Evolutionary conservation across 92 coral and sea anemone species (phyloP).

Genomic region (Blastomussa wellsi): DNA sequence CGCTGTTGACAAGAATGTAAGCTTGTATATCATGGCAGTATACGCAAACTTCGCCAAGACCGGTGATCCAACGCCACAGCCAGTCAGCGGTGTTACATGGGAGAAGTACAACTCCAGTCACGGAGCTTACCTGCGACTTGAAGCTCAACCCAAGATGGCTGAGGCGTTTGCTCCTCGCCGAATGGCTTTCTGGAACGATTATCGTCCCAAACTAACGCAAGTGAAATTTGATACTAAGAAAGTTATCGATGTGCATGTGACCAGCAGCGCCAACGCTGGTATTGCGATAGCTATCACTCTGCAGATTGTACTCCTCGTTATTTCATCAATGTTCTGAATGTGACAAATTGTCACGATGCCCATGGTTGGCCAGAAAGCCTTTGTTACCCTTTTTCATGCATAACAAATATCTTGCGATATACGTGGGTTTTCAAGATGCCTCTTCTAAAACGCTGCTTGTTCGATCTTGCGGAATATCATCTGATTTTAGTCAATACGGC

Average conservation of each 20-base stretch:
- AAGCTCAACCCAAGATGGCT: constrained; percentile 61
- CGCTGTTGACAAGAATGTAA: constrained; percentile 51
- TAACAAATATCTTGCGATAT: too few relatives aligned
- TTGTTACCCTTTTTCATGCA: too few relatives aligned
- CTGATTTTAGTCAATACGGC: too few relatives aligned
- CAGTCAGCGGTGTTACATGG: constrained; percentile 60
- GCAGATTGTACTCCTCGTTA: background rate
- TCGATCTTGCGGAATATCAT: too few relatives aligned
- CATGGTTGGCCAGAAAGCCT: too few relatives aligned
- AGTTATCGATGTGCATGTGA: too few relatives aligned
- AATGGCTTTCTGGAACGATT: constrained; percentile 84
- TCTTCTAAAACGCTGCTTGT: too few relatives aligned
- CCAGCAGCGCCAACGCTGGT: background rate
- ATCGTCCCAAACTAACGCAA: constrained; percentile 61
- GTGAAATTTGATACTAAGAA: constrained; percentile 15
- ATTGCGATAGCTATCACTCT: background rate
- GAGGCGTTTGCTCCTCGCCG: constrained; percentile 58
- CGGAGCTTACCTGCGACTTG: constrained; percentile 59
- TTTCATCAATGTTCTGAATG: constrained; percentile 1
- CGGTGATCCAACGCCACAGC: constrained; percentile 55
- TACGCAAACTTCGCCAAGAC: constrained; percentile 56
- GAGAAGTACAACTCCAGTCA: constrained; percentile 50
- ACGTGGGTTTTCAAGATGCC: too few relatives aligned
- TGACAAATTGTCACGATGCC: too few relatives aligned
- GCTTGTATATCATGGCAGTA: constrained; percentile 33